A percentile compares a stretch with the other conserved stretches of the same genome.
Conservation (phyloP, 2,888 invertebrate genomes). For the Caenorhabditis imperialis region DNA sequence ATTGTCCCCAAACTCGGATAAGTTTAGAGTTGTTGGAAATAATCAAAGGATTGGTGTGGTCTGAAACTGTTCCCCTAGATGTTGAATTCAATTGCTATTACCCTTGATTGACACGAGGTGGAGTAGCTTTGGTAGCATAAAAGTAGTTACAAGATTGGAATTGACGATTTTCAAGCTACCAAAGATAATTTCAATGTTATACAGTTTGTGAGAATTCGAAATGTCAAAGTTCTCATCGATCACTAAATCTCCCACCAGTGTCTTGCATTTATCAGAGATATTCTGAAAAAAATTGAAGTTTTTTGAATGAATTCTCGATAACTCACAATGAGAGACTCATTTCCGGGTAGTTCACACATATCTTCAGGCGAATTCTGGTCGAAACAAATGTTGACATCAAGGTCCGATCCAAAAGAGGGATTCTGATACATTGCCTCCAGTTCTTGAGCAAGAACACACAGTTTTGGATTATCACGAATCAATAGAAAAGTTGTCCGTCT, state of each 20-base stretch:
- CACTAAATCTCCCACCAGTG: conserved; percentile 4
- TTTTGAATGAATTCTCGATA: background rate
- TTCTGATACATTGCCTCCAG: conserved; percentile 1
- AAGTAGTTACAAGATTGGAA: background rate
- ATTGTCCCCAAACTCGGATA: no score
- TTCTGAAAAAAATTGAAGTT: conserved; percentile 3
- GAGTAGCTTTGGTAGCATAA: no score
- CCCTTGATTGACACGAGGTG: no score
- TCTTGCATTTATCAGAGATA: conserved; percentile 5
- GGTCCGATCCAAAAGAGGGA: background rate
- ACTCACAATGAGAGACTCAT: background rate
- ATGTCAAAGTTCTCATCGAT: conserved; percentile 6
- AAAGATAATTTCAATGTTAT: background rate
- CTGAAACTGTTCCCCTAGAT: no score
- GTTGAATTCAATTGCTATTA: no score
- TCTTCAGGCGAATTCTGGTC: background rate
- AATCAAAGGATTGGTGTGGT: no score
- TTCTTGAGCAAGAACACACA: conserved; percentile 19
- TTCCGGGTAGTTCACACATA: conserved; percentile 11
- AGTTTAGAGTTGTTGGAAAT: no score
- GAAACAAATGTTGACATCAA: conserved; percentile 21
- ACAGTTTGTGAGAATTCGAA: conserved; percentile 1
- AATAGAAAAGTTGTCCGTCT: conserved; percentile 2
- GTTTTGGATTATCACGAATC: conserved; percentile 24
- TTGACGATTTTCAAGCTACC: conserved; percentile 20